phyloP scores from a whole-genome alignment of 2,888 invertebrate species.

The Lithophane leautieri region DNA sequence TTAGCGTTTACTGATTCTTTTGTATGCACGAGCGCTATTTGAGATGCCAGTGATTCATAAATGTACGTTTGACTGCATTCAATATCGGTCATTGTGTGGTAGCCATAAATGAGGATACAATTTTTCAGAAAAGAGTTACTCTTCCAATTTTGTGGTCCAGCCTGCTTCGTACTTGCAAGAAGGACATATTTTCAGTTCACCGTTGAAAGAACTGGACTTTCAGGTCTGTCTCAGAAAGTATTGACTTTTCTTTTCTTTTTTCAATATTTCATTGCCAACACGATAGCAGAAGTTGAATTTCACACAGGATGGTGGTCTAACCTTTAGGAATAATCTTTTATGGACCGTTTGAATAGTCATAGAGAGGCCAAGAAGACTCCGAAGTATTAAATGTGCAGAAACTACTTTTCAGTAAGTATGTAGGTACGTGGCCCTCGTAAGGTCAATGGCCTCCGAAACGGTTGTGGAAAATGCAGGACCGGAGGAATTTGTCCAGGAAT shows the following conservation, averaged over 20 bases:
- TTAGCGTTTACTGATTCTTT: not conserved
- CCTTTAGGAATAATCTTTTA: not conserved
- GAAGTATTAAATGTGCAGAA: not conserved
- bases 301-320: too few species aligned
- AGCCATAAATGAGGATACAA: not conserved
- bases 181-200: not conserved
- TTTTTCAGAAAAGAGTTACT: not conserved
- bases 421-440: not conserved
- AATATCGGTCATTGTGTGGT: not conserved
- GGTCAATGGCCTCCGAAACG: not conserved
- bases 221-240: not conserved
- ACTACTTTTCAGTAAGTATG: not conserved
- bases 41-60: slow-evolving; percentile 16
- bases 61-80: slow-evolving; percentile 3
- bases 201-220: not conserved
- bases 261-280: not conserved
- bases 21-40: slow-evolving; percentile 14
- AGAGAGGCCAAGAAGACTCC: not conserved
- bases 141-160: not conserved
- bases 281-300: not conserved
- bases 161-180: not conserved
- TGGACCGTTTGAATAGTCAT: not conserved
- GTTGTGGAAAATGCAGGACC: not conserved
- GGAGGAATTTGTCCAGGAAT: not conserved
- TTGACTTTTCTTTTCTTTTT: not conserved